Percentiles rank a stretch among this genome's conserved stretches.
Evolutionary conservation across 2,888 invertebrate genomes (phyloP).

Genomic region (Candidula unifasciata): DNA sequence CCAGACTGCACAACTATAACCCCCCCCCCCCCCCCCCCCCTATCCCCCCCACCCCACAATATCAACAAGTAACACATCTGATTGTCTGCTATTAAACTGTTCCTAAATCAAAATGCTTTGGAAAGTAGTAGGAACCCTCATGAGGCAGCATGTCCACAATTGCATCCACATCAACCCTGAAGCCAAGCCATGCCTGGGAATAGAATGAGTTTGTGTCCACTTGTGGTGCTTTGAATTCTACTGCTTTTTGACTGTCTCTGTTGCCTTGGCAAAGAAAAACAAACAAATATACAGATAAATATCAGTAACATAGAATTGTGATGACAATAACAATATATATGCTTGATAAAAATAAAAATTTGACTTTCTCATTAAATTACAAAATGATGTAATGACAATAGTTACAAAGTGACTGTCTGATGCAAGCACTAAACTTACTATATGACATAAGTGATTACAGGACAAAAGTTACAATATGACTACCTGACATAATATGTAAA

Average conservation of each 20-base stretch:
- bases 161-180: conserved; percentile 64
- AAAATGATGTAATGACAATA: no score
- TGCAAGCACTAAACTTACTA: no score
- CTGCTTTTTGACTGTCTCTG: conserved; percentile 38
- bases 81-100: not conserved
- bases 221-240: conserved; percentile 45
- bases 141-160: conserved; percentile 56
- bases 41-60: no score
- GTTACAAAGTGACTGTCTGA: no score
- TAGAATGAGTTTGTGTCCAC: conserved; percentile 56
- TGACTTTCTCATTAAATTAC: not conserved
- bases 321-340: not conserved
- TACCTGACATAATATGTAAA: no score
- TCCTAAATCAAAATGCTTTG: conserved; percentile 22
- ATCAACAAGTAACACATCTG: not conserved
- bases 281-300: not conserved
- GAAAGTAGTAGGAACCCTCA: conserved; percentile 38
- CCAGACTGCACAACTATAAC: no score
- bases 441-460: no score
- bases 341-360: not conserved
- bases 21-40: no score
- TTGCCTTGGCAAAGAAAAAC: conserved; percentile 25
- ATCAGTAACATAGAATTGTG: not conserved
- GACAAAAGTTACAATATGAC: no score
- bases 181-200: conserved; percentile 68